Percentiles rank a stretch among this genome's conserved stretches.
Evolutionary conservation across 2,113 vertebrate genomes (phyloP).

Genomic region (Synodontis membranacea): DNA sequence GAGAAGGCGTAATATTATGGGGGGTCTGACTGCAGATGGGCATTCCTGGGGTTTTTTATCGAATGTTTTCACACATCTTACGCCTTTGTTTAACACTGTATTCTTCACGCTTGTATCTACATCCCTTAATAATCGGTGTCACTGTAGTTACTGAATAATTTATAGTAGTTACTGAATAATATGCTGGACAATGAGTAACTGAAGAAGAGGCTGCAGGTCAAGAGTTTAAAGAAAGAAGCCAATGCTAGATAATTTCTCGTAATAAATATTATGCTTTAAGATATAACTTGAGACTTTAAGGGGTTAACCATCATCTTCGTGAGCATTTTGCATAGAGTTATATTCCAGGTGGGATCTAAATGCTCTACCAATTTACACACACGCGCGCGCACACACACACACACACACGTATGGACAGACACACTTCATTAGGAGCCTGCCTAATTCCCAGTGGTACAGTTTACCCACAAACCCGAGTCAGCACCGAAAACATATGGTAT

Average conservation of each 20-base stretch:
- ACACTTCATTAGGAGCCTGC: conserved; percentile 26
- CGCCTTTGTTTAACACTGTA: background rate
- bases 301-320: background rate
- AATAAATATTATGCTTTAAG: background rate
- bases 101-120: background rate
- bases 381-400: conserved; percentile 1
- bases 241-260: background rate
- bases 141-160: conserved; percentile 18
- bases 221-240: background rate
- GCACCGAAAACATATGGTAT: conserved; percentile 24
- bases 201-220: background rate
- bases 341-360: background rate
- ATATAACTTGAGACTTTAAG: background rate
- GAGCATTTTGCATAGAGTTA: background rate
- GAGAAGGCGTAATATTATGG: background rate
- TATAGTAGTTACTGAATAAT: conserved; percentile 8
- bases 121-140: background rate
- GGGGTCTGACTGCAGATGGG: background rate
- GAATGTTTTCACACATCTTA: background rate
- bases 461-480: conserved; percentile 14
- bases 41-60: background rate
- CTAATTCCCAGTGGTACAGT: conserved; percentile 18
- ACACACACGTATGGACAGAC: background rate
- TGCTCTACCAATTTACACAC: background rate
- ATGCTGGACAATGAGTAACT: background rate